Evolutionary conservation across 2,113 vertebrate genomes (phyloP), one percentile per base, ranked within the genome.

Genomic region (Mastomys coucha): DNA sequence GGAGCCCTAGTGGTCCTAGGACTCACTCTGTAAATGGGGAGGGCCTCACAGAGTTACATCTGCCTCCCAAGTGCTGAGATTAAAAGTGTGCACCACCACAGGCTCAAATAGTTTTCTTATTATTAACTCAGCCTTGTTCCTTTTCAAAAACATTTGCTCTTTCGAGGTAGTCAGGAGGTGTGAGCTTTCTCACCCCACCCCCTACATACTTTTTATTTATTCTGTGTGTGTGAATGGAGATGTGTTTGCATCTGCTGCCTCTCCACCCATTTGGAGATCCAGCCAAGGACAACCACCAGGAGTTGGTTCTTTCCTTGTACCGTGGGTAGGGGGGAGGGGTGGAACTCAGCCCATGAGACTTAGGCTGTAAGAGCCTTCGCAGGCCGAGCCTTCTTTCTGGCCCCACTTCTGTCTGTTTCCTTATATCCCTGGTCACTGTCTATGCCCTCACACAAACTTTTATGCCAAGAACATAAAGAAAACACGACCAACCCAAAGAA

Each of bases 61-160:
- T 33, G 65, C 65, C 65, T 69, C 65, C 65, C 11, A 67, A 67
- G 65, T 67, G 28, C 28, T 33, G 65, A 69, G 65, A 33, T 69
- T 33, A 69, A 33, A 69, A 12, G 31, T 69, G 65, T 69, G 65
- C 65, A 69, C 65, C 65, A 69, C 65, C 31, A 13, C 65, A 69
- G 31, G 31, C 12, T 53, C 14, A 89, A 72, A 82, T 13, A 82
- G 45, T 94, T 88, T 60, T 56, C n/a, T 69, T 69, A 60, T 72
- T 72, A 60, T 72, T 72, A 89, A 49, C 24, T 56, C 72, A 85
- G 28, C 24, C 49, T 85, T 65, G 2, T 14, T 69, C 28, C 69
- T 91, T 96, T 91, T 72, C 19, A 86, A 63, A 82, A 69, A 90
- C n/a, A 36, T 90, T 85, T 95, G n/a, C 49, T 80, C 5, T 5